Base-by-base conservation (phyloP, 2,888 invertebrate species). In the Chrysodeixis includens region DNA sequence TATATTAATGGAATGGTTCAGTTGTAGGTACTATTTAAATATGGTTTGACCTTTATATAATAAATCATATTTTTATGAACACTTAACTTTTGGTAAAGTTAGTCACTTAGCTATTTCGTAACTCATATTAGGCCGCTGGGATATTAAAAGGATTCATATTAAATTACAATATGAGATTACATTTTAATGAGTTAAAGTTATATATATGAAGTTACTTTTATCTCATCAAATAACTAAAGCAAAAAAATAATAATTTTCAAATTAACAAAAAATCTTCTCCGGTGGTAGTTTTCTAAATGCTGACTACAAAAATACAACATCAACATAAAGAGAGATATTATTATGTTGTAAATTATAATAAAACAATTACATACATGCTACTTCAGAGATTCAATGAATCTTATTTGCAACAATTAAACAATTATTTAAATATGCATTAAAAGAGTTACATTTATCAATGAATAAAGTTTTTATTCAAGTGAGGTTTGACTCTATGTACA, bases 111-210 rank as follows among this genome's bases (percentile, higher is more conserved):
- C 53, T 69, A 71, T 72, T 66, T 79, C 66, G 62, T 76, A 69
- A 74, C 66, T 71, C 65, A 75, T 66, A 72, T 86, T 88, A 88
- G 86, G 88, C 88, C 86, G 79, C 71, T 73, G 78, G 80, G 78
- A 81, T 79, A 67, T 73, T 54, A 68, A 72, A 79, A 72, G 81
- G 76, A 82, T 71, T 68, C 77, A 79, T 76, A 81, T 74, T 78
- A 80, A 66, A 82, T 83, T 83, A 85, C 82, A 88, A 87, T 86
- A 90, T 92, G 92, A 93, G 92, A 92, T 92, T 92, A 92, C 89
- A 87, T 77, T 82, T 83, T 85, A 69, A 74, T 76, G 64, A 76
- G 76, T 82, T 73, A 64, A 69, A 73, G 67, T 60, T 74, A 69
- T 56, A 70, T 74, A 69, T 56, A 70, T 66, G 56, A 65, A 62